Base-by-base conservation (phyloP, 1,140 invertebrate species). In the Augochlora pura region DNA sequence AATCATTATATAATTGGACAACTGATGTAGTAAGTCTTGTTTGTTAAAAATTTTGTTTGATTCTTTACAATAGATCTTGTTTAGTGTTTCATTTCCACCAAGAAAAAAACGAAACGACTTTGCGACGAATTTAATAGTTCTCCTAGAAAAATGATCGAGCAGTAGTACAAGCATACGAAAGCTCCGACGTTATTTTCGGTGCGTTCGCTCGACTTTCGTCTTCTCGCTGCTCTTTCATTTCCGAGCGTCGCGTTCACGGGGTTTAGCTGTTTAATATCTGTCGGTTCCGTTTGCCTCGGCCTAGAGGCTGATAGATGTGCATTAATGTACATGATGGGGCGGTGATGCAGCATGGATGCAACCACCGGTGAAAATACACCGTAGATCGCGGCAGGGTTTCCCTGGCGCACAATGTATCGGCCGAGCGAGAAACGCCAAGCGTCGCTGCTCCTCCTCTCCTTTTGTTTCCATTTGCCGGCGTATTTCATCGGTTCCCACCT, bases 361-460 rank as follows among this genome's bases (percentile, higher is more conserved):
- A 79, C 82, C 82, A 83, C 67, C 81, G 77, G 82, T 80, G 86
- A 87, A 88, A 88, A 88, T 85, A 88, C 83, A 85, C 69, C 73
- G 80, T 71, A n/a, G 63, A 72, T 68, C 77, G 52, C n/a, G n/a
- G 52, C 39, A 59, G 39, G 59, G 74, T 67, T 73, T 74, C 52
- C 54, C 63, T 46, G 25, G 49, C 27, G 59, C 42, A 14, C 52
- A 59, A 62, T 81, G 73, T 77, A 84, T 84, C 73, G 82, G 82
- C 54, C 65, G 68, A 46, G 63, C n/a, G 71, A 84, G 78, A 75
- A 77, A 70, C 82, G 64, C 77, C 77, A 57, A 39, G 46, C 57
- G 49, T 52, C 75, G 70, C 54, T 16, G 42, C n/a, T 42, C 49
- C n/a, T 42, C 49, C 21, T 9, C 59, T 69, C 42, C 70, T 85